Evolutionary conservation across 2,888 invertebrate species (phyloP).

Genomic region (Lutraria lutraria): DNA sequence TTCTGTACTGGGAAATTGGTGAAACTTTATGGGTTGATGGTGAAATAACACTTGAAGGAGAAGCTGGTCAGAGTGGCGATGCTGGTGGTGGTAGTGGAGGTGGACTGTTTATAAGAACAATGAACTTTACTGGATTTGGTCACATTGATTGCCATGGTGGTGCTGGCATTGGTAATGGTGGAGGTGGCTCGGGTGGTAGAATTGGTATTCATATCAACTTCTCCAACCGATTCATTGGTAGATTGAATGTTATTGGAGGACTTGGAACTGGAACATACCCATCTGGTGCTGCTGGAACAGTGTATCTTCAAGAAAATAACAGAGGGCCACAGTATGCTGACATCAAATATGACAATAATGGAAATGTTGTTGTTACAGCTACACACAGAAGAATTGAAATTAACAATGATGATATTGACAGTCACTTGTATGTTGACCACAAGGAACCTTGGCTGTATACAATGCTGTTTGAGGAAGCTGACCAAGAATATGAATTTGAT

Average conservation of each 20-base stretch:
- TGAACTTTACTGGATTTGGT: constrained; percentile 80
- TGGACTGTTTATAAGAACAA: constrained; percentile 75
- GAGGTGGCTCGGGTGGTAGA: constrained; percentile 79
- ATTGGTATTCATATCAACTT: constrained; percentile 75
- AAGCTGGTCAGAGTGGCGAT: constrained; percentile 67
- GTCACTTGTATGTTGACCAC: constrained; percentile 74
- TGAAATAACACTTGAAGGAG: constrained; percentile 73
- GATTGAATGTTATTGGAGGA: constrained; percentile 75
- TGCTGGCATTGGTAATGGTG: constrained; percentile 66
- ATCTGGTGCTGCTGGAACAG: constrained; percentile 81
- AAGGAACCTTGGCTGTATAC: constrained; percentile 80
- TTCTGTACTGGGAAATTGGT: constrained; percentile 76
- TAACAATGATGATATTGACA: constrained; percentile 77
- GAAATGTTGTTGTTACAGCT: constrained; percentile 61
- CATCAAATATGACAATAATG: constrained; percentile 75
- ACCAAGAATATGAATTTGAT: constrained; percentile 77
- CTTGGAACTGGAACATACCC: constrained; percentile 70
- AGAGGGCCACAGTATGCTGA: constrained; percentile 81
- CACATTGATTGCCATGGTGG: constrained; percentile 77
- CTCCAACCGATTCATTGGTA: constrained; percentile 74
- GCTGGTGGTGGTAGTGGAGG: constrained; percentile 82
- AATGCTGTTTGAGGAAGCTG: constrained; percentile 71
- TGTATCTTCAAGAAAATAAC: constrained; percentile 77
- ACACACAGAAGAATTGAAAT: constrained; percentile 73
- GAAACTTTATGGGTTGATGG: constrained; percentile 77